These are phyloP conservation scores for Malacosoma neustria DNA, from an alignment of 2,888 invertebrate genomes.

Conservation along the genomic window DNA sequence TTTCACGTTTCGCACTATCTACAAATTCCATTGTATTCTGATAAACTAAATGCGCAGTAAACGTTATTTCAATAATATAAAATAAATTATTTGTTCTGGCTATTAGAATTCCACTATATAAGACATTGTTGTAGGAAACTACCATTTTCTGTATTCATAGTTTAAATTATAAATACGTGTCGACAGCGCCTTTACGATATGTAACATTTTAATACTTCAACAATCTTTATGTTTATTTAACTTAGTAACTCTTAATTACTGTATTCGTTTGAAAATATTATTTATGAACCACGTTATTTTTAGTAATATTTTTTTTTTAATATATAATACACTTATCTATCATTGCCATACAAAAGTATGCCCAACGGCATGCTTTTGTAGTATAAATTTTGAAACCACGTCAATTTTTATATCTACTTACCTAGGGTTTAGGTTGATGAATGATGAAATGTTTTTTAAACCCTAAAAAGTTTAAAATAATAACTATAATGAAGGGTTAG, in stretches of 20 bases:
- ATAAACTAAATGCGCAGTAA: not conserved
- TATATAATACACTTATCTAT: too few relatives aligned
- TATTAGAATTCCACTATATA: constrained; percentile 1
- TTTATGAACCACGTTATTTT: constrained; percentile 1
- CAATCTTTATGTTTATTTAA: not conserved
- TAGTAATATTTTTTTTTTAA: too few relatives aligned
- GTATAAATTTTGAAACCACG: too few relatives aligned
- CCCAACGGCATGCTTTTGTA: too few relatives aligned
- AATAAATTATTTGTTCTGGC: not conserved
- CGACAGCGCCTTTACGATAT: not conserved
- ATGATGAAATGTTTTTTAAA: too few relatives aligned
- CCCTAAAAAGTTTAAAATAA: too few relatives aligned
- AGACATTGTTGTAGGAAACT: not conserved
- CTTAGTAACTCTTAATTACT: not conserved
- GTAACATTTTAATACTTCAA: not conserved
- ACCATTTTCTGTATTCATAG: not conserved
- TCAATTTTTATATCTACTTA: too few relatives aligned
- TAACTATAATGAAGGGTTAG: too few relatives aligned
- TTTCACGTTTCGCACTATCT: not conserved
- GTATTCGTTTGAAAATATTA: not conserved
- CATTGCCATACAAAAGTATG: too few relatives aligned
- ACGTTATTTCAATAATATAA: not conserved
- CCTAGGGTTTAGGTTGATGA: too few relatives aligned
- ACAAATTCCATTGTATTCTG: not conserved
- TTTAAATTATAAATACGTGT: not conserved